Evolutionary conservation across 2,113 vertebrate genomes (phyloP).

Genomic region (Ctenodactylus gundi): DNA sequence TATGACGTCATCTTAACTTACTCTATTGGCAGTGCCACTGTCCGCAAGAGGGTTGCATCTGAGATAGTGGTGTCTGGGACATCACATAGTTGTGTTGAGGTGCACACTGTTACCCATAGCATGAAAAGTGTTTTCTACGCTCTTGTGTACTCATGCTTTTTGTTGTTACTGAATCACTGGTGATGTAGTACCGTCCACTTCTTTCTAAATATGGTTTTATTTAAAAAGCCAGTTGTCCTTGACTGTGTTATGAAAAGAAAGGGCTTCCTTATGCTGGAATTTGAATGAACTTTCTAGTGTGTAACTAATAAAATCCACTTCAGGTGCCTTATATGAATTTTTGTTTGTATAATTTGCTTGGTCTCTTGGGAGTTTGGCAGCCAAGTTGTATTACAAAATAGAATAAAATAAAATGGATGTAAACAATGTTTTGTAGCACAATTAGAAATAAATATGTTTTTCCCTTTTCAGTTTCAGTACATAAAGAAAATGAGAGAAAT

Average conservation of each 20-base stretch:
- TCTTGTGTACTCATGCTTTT: background rate
- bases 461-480: background rate
- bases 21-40: background rate
- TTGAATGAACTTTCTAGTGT: conserved; percentile 12
- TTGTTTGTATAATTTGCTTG: conserved; percentile 41
- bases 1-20: background rate
- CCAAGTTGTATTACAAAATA: background rate
- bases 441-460: conserved; percentile 24
- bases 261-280: background rate
- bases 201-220: conserved; percentile 31
- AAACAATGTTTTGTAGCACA: background rate
- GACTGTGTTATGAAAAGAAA: background rate
- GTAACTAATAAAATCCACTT: background rate
- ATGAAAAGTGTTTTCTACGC: background rate
- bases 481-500: background rate
- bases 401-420: background rate
- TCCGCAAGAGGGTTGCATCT: background rate
- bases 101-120: background rate
- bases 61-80: background rate
- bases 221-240: conserved; percentile 34
- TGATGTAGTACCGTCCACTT: background rate
- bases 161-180: background rate
- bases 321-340: background rate
- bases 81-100: background rate
- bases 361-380: background rate